Evolutionary conservation across 92 coral and sea anemone genomes (phyloP).

Genomic region (Epizoanthus illoricatus): DNA sequence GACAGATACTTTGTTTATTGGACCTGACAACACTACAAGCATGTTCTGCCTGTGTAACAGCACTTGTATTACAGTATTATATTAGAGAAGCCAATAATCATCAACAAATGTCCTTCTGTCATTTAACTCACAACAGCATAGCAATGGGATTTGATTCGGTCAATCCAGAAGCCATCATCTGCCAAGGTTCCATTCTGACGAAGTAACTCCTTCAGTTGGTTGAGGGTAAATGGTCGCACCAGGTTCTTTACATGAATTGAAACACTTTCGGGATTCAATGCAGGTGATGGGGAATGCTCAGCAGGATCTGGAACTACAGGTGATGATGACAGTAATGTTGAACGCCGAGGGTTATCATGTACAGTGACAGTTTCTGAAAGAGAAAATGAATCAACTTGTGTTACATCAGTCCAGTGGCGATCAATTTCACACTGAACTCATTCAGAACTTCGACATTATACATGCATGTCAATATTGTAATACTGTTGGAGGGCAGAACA

Average conservation of each 20-base stretch:
- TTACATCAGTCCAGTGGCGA: not conserved
- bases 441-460: not conserved
- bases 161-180: slow-evolving; percentile 95
- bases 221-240: slow-evolving; percentile 91
- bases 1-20: not conserved
- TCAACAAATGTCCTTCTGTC: not conserved
- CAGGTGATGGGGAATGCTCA: slow-evolving; percentile 80
- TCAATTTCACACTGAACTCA: not conserved
- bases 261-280: slow-evolving; percentile 70
- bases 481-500: not conserved
- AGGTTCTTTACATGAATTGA: slow-evolving; percentile 80
- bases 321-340: slow-evolving; percentile 22
- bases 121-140: slow-evolving; percentile 74
- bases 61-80: not conserved
- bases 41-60: not conserved
- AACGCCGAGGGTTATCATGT: slow-evolving; percentile 34
- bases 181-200: slow-evolving; percentile 68
- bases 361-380: slow-evolving; percentile 15
- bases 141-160: slow-evolving; percentile 94
- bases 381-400: not conserved
- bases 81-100: not conserved
- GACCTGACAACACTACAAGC: not conserved
- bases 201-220: slow-evolving; percentile 85
- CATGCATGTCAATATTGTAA: not conserved
- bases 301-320: slow-evolving; percentile 56